These are phyloP conservation scores for Papilio aristodemus DNA, from an alignment of 1,140 invertebrate genomes.

Conservation along the genomic window DNA sequence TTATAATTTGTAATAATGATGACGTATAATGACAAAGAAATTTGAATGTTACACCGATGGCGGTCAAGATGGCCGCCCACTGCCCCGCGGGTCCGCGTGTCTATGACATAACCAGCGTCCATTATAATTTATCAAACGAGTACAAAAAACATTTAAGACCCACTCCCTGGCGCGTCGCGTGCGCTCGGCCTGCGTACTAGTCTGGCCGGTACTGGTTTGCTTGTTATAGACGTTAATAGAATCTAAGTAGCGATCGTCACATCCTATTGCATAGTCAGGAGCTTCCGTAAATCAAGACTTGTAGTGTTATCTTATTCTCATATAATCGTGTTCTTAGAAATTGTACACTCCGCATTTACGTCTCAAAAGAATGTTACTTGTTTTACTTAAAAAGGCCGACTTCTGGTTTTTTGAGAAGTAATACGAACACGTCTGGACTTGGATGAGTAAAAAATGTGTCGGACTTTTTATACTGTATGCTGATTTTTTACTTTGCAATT, in stretches of 20 bases:
- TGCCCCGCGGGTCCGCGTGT: constrained; percentile 45
- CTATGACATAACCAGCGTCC: constrained; percentile 66
- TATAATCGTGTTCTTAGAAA: constrained; percentile 45
- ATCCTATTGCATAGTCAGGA: constrained; percentile 56
- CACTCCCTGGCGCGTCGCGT: constrained; percentile 67
- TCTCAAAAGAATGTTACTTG: constrained; percentile 1
- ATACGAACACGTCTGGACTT: not conserved
- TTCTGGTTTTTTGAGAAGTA: constrained; percentile 16
- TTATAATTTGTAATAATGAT: not conserved
- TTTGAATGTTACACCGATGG: constrained; percentile 58
- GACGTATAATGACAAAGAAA: constrained; percentile 57
- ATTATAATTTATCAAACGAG: constrained; percentile 71
- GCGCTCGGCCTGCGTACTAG: constrained; percentile 63
- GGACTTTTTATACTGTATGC: not conserved
- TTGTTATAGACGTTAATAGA: constrained; percentile 63
- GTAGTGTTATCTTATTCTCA: constrained; percentile 48
- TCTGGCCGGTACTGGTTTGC: constrained; percentile 54
- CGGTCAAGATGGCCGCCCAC: constrained; percentile 48
- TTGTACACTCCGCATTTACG: constrained; percentile 35
- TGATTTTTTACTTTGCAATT: constrained; percentile 15
- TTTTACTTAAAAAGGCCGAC: constrained; percentile 35
- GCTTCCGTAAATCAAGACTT: constrained; percentile 59
- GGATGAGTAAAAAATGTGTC: constrained; percentile 5
- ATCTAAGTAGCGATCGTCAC: constrained; percentile 53
- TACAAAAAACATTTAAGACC: constrained; percentile 55